Evolutionary conservation across 1,140 invertebrate species (phyloP), one percentile per base, ranked within the genome.

Genomic region (Micrasema longulum): DNA sequence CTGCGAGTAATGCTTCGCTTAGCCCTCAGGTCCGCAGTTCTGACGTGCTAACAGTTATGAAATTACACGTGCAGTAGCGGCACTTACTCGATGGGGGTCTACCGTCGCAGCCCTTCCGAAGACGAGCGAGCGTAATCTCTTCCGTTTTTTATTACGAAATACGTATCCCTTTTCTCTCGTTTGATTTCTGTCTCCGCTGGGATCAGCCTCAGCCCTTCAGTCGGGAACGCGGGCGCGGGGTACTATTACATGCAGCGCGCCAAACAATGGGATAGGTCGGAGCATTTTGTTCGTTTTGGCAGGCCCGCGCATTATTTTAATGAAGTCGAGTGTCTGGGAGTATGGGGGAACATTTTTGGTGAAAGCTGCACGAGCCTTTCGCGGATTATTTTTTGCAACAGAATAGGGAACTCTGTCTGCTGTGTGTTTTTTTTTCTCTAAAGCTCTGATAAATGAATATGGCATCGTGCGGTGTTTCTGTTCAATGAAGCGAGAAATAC

Each of bases 301-400:
- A 26, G 23, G 12, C 43, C 60, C n/a, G 60, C 45, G 43, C 60
- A 64, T 64, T 64, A 64, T 64, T 47, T 64, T 64, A 64, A 64
- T 64, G 60, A 64, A 45, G 60, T 64, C 41, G 43, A 48, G 60
- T 47, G 60, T 47, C 60, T 62, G 43, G 43, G 41, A 23, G 60
- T 22, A 22, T 31, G 60, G 43, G 60, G 60, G 43, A 62, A 26
- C n/a, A 26, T 64, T 62, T 64, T 64, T 41, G 60, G 43, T 64
- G 31, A 64, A 62, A 64, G 31, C 41, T 45, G 43, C 12, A 47
- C 22, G 60, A 64, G 41, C 60, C 60, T 35, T 31, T 4, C 20
- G 41, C 60, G 41, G 60, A 64, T 64, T 64, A 64, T 31, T 64
- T 62, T 64, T 64, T 64, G 60, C 41, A 64, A 45, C 43, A 64